Evolutionary conservation across 2,888 invertebrate species (phyloP), one percentile per base, ranked within the genome.

Genomic region (Oligia latruncula): DNA sequence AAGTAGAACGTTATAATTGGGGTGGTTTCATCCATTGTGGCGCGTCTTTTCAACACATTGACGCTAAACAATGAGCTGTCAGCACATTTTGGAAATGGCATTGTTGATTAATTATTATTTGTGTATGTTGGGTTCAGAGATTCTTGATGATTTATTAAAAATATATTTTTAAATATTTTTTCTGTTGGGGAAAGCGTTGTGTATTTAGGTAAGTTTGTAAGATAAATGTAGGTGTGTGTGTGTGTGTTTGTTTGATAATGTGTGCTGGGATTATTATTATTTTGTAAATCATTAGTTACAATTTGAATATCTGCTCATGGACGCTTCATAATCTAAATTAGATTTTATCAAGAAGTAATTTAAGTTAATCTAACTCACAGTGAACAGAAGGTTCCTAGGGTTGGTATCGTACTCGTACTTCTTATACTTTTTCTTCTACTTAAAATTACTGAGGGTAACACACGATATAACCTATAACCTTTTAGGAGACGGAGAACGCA

Each of bases 1-100:
- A 79, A 85, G 80, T 77, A 78, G 81, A 88, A 85, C 75, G 82
- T 79, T 90, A 86, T 90, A 90, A 90, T 90, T 90, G 90, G 87
- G 70, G 67, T 84, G 82, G 81, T 90, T 71, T 81, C 84, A 84
- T 82, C 75, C 77, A 85, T 84, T 87, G 80, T 82, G 74, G 72
- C 68, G 65, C 80, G 79, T 87, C 85, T 85, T 89, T 88, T 84
- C 82, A 84, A 78, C 83, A 82, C 85, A 89, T 85, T 85, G 80
- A 78, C 66, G 74, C 72, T 77, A 85, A 83, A 90, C 90, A 89
- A 90, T 87, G 74, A 77, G 71, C 62, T 52, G 77, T 74, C 74
- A 74, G 76, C 68, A 75, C 52, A 85, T 84, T 88, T 85, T 78
- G 81, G 78, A 80, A 78, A 71, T 84, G 86, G 73, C 78, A 80